These are phyloP conservation scores for Dromaius novaehollandiae DNA, from an alignment of 2,113 vertebrate genomes.

Conservation along the genomic window DNA sequence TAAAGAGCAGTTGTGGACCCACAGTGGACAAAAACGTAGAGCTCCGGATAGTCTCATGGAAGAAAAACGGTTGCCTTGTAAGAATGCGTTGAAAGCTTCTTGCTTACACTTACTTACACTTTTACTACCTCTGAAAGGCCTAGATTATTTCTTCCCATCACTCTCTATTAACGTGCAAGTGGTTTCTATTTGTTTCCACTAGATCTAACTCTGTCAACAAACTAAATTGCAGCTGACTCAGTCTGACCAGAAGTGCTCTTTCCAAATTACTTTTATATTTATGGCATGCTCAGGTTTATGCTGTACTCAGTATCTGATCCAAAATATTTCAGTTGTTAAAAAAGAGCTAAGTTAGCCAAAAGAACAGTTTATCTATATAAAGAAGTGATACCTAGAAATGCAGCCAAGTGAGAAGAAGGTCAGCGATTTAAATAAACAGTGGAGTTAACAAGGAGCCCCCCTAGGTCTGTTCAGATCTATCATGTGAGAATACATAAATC, in stretches of 20 bases:
- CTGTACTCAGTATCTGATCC: neutral
- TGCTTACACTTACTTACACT: neutral
- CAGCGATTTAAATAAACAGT: conserved; percentile 16
- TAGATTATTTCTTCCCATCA: neutral
- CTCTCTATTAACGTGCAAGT: neutral
- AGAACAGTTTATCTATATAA: conserved; percentile 30
- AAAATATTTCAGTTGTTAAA: conserved; percentile 32
- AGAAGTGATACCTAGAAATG: neutral
- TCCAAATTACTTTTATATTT: neutral
- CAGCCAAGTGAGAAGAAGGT: conserved; percentile 36
- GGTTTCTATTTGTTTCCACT: neutral
- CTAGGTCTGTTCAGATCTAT: neutral
- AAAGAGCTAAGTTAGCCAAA: conserved; percentile 9
- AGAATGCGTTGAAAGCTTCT: neutral
- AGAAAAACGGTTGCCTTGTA: neutral
- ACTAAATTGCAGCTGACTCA: neutral
- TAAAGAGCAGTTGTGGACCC: neutral
- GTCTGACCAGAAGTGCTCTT: neutral
- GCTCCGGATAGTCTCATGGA: neutral
- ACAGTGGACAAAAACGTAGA: neutral
- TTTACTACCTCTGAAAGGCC: neutral
- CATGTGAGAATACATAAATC: neutral
- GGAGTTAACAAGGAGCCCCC: neutral
- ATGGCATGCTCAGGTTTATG: neutral
- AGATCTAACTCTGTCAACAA: neutral